These are phyloP conservation scores for Enteromius trimaculatus DNA, from an alignment of 2,797 vertebrate genomes.

Conservation along the genomic window DNA sequence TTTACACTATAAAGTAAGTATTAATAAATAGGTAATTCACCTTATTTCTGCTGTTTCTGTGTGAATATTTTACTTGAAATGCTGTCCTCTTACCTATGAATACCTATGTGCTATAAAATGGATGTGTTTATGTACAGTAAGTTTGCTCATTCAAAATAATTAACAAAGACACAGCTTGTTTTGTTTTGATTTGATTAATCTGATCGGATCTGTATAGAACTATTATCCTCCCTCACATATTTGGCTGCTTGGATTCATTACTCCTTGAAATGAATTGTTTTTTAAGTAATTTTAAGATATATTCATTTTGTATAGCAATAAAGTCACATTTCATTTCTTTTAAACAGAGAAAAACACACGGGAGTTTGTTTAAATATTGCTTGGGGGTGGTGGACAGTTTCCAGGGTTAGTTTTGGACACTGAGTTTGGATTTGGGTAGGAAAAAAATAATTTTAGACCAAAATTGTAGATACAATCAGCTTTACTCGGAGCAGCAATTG, in stretches of 20 bases:
- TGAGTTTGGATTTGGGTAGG: background rate
- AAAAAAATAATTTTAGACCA: background rate
- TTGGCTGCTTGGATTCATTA: no score
- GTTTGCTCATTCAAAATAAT: no score
- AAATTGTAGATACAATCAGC: background rate
- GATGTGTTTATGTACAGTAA: no score
- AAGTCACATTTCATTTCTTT: background rate
- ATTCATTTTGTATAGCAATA: background rate
- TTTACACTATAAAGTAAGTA: background rate
- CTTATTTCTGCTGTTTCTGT: background rate
- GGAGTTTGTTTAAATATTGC: background rate
- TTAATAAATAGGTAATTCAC: background rate
- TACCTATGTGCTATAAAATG: background rate
- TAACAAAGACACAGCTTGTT: background rate
- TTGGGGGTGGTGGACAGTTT: background rate
- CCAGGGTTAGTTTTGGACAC: slow-evolving; percentile 8
- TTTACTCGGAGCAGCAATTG: slow-evolving; percentile 14
- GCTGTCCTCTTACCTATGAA: background rate
- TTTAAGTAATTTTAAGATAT: background rate
- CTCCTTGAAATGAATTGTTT: no score
- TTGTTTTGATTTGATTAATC: background rate
- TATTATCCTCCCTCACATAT: slow-evolving; percentile 8
- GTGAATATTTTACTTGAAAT: background rate
- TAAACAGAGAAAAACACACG: background rate
- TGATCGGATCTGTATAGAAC: background rate